Conservation (phyloP, 64 coral and sea anemone genomes). For the Anthopleura sola region DNA sequence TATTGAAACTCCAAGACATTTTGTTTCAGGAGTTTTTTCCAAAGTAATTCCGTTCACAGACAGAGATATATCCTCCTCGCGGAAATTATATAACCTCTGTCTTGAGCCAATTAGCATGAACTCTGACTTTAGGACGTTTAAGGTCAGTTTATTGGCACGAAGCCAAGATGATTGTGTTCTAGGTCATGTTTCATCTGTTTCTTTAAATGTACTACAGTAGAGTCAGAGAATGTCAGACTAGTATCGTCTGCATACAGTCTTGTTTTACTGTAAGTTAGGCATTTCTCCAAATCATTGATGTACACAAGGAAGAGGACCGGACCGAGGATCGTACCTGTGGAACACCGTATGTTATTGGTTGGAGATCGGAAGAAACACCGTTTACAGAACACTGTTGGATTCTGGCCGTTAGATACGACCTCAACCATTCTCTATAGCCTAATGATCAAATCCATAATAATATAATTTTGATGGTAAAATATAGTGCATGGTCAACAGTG, state of each 20-base stretch:
- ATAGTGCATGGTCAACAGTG: slow-evolving; percentile 40
- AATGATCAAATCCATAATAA: slow-evolving; percentile 2
- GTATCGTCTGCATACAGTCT: slow-evolving; percentile 35
- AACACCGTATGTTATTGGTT: background rate
- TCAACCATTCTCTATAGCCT: slow-evolving; percentile 16
- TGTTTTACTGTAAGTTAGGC: background rate
- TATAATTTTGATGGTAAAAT: background rate
- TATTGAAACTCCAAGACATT: background rate
- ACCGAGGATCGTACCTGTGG: slow-evolving; percentile 30
- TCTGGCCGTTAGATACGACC: slow-evolving; percentile 18
- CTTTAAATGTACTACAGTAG: background rate
- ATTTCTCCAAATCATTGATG: slow-evolving; percentile 18
- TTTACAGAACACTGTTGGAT: slow-evolving; percentile 10
- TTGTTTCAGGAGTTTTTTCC: background rate
- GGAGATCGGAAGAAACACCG: background rate
- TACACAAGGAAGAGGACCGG: slow-evolving; percentile 26
- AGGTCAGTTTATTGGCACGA: slow-evolving; percentile 26
- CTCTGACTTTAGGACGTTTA: slow-evolving; percentile 39
- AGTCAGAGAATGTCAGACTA: background rate
- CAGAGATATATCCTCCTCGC: background rate
- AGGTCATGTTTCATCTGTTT: slow-evolving; percentile 19
- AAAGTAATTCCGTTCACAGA: background rate
- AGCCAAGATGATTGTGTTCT: slow-evolving; percentile 5
- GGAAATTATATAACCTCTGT: slow-evolving; percentile 6
- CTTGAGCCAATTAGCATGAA: slow-evolving; percentile 35